Conservation (phyloP, 2,888 invertebrate genomes). For the Hipparchia semele region DNA sequence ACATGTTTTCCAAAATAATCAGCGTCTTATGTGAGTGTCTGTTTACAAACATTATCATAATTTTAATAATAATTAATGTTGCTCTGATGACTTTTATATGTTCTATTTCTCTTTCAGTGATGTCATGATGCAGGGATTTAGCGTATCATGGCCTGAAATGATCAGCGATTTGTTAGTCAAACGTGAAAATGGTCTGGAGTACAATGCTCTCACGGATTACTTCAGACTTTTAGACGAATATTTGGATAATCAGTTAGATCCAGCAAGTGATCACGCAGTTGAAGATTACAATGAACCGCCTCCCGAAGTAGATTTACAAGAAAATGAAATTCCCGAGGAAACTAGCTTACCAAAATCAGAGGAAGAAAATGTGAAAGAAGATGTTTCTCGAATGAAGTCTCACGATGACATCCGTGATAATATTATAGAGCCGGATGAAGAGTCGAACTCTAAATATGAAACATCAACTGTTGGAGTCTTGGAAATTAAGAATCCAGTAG, state of each 20-base stretch:
- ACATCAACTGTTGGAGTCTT: constrained; percentile 75
- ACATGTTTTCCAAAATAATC: constrained; percentile 67
- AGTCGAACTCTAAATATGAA: constrained; percentile 62
- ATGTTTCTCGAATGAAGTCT: constrained; percentile 46
- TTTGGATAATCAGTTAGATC: constrained; percentile 76
- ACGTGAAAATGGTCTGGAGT: constrained; percentile 75
- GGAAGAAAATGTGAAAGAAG: constrained; percentile 36
- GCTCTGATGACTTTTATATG: not conserved
- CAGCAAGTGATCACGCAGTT: constrained; percentile 50
- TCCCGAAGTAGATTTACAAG: constrained; percentile 48
- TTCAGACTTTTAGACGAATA: constrained; percentile 82
- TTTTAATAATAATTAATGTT: too few relatives aligned
- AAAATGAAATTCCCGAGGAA: constrained; percentile 62
- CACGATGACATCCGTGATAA: constrained; percentile 56
- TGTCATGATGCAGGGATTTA: constrained; percentile 74
- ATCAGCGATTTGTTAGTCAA: constrained; percentile 74
- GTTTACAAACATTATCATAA: not conserved
- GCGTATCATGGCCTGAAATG: constrained; percentile 74
- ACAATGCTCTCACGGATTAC: constrained; percentile 79
- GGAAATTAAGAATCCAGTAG: constrained; percentile 72
- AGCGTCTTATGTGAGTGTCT: constrained; percentile 67
- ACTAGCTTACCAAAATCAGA: constrained; percentile 51
- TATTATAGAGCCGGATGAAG: constrained; percentile 64
- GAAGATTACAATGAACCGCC: constrained; percentile 68
- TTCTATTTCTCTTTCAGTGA: constrained; percentile 55